Evolutionary conservation across 2,888 invertebrate genomes (phyloP).

Genomic region (Hemicrepidius hirtus): DNA sequence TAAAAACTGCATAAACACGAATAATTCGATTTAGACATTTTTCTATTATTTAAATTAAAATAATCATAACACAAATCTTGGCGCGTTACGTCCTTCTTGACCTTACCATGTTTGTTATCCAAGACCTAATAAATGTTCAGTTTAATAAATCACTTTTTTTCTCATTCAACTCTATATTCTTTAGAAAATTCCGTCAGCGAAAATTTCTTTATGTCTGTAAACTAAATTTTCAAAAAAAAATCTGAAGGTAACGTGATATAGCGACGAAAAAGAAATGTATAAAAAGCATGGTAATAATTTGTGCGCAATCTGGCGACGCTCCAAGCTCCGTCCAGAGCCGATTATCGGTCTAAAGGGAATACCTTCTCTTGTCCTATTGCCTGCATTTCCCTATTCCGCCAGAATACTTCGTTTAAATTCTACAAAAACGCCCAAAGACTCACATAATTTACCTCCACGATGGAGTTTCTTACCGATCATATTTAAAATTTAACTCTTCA

Average conservation of each 20-base stretch:
- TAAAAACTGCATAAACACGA: too few species aligned
- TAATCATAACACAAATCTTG: too few species aligned
- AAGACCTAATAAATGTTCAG: too few species aligned
- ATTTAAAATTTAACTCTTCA: slow-evolving; percentile 19
- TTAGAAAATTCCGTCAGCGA: too few species aligned
- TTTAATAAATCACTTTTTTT: too few species aligned
- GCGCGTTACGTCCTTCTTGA: too few species aligned
- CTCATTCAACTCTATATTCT: too few species aligned
- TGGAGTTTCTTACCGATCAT: slow-evolving; percentile 2
- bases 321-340: slow-evolving; percentile 24
- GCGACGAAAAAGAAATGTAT: slow-evolving; percentile 4
- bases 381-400: slow-evolving; percentile 19
- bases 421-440: slow-evolving; percentile 18
- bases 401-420: slow-evolving; percentile 25
- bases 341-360: slow-evolving; percentile 26
- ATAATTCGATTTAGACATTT: too few species aligned
- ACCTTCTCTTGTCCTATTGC: slow-evolving; percentile 20
- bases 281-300: slow-evolving; percentile 21
- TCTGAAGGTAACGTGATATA: background rate
- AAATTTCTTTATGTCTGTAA: background rate
- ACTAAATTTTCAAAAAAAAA: background rate
- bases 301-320: slow-evolving; percentile 23
- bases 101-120: too few species aligned
- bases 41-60: too few species aligned
- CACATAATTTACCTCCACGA: slow-evolving; percentile 14